Conservation (phyloP, 2,797 vertebrate species). For the Morus bassanus region DNA sequence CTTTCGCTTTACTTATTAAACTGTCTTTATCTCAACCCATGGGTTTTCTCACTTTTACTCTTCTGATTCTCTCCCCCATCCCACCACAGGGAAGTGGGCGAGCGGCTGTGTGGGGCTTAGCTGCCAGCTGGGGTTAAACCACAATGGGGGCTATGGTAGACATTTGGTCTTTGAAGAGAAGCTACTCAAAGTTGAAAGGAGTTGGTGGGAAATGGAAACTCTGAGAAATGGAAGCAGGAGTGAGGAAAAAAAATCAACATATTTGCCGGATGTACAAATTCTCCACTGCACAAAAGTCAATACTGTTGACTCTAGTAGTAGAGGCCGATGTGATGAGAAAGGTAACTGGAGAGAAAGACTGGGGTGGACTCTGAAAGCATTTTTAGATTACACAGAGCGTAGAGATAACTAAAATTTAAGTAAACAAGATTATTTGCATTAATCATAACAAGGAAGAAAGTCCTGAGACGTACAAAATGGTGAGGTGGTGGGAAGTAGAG, state of each 20-base stretch:
- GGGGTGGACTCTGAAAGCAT: background rate
- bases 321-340: fast-evolving
- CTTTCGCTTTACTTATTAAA: no score
- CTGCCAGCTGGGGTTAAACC: no score
- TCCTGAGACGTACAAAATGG: background rate
- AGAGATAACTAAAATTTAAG: background rate
- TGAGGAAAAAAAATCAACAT: background rate
- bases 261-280: background rate
- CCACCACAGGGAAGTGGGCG: no score
- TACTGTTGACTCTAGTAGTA: background rate
- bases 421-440: background rate
- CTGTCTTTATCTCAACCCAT: no score
- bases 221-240: background rate
- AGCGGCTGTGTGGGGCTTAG: no score
- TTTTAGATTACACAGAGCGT: background rate
- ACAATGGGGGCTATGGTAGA: background rate
- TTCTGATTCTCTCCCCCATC: no score
- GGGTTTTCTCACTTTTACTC: no score
- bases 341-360: background rate
- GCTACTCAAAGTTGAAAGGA: background rate
- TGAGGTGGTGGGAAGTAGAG: background rate
- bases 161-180: background rate
- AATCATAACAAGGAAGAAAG: background rate
- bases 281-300: background rate
- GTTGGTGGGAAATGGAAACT: background rate